Base-by-base conservation (phyloP, 2,888 invertebrate genomes). In the Drosophila meridionalis region DNA sequence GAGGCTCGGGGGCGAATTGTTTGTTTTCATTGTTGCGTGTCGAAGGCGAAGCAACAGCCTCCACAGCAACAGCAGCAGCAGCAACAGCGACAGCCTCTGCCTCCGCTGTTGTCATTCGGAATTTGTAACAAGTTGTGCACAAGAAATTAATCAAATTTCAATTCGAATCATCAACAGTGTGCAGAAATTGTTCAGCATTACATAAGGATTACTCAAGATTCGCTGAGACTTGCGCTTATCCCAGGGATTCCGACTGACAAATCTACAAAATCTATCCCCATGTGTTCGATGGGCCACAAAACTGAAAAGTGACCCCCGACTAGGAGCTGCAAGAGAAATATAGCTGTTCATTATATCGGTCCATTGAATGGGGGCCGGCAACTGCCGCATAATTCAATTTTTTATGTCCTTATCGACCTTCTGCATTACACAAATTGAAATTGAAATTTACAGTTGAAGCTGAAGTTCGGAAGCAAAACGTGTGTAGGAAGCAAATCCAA, bases 361-460 rank as follows among this genome's bases (percentile, higher is more conserved):
- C 69, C 69, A 69, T 55, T 34, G 64, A 75, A 76, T 59, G 75
- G 62, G 76, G 57, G 62, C 56, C 32, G 59, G 59, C 72, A 81
- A 76, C 73, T 70, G 66, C 76, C 71, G 74, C 76, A 88, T 88
- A 88, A 90, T 79, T 88, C 89, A 86, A 83, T 79, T 88, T 88
- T 55, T 64, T 62, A 63, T 78, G 43, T 53, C 30, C 57, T 45
- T 36, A 34, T 52, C 52, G 34, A 36, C 52, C 74, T 45, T 61
- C 6, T 63, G 69, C 74, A 78, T 77, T 83, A 87, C 77, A 55
- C 76, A 88, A 85, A 85, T 85, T 86, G 84, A 80, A 88, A 63
- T 57, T 59, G 65, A 65, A 65, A 73, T 70, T 66, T 69, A 43
- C 73, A 73, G 82, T 56, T 73, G 65, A 63, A 69, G 82, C 53